Evolutionary conservation across 1,140 invertebrate genomes (phyloP).

Genomic region (Stegodyphus dumicola): DNA sequence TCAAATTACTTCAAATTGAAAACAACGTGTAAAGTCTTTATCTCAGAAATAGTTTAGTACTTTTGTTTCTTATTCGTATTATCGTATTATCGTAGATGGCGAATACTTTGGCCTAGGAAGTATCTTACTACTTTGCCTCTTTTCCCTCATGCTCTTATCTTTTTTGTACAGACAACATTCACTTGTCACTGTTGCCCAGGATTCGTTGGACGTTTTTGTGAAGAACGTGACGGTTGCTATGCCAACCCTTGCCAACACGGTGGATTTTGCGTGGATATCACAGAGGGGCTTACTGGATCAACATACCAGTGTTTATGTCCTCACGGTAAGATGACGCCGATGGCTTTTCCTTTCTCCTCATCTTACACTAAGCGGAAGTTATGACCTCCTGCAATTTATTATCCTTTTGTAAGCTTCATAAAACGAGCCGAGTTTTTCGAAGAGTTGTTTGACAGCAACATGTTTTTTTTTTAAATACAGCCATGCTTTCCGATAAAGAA

Average conservation of each 20-base stretch:
- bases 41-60: too few species aligned
- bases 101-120: too few species aligned
- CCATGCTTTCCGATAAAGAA: too few species aligned
- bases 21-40: too few species aligned
- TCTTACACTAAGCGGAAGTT: slow-evolving; percentile 2
- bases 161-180: slow-evolving; percentile 70
- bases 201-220: slow-evolving; percentile 71
- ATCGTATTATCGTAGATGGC: too few species aligned
- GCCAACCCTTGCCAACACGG: slow-evolving; percentile 70
- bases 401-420: background rate
- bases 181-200: slow-evolving; percentile 70
- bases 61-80: too few species aligned
- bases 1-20: too few species aligned
- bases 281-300: slow-evolving; percentile 77
- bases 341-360: slow-evolving; percentile 55
- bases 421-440: background rate
- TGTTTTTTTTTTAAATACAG: too few species aligned
- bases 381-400: slow-evolving; percentile 11
- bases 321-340: slow-evolving; percentile 71
- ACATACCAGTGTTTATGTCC: slow-evolving; percentile 81
- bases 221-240: slow-evolving; percentile 70
- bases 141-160: slow-evolving; percentile 5
- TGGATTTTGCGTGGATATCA: slow-evolving; percentile 76
- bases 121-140: background rate
- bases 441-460: too few species aligned